These are phyloP conservation scores for Phymorhynchus buccinoides DNA, from an alignment of 1,140 invertebrate species.

Conservation along the genomic window DNA sequence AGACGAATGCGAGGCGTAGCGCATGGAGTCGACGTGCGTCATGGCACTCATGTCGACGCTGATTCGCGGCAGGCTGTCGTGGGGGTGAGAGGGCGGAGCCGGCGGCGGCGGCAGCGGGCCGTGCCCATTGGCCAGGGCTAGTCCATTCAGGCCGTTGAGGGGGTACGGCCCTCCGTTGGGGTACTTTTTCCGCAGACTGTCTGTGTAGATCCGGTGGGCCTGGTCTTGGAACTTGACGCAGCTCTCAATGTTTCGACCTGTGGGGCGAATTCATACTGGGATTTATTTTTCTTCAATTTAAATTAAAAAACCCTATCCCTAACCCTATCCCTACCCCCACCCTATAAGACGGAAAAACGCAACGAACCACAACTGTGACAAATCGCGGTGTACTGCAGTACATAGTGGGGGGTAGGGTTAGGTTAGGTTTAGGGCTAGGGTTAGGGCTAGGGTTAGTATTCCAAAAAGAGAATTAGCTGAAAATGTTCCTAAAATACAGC, in stretches of 20 bases:
- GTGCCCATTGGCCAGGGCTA: constrained; percentile 57
- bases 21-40: constrained; percentile 45
- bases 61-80: constrained; percentile 57
- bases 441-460: too few species aligned
- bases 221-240: constrained; percentile 68
- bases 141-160: constrained; percentile 58
- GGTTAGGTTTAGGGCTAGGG: too few species aligned
- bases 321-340: too few species aligned
- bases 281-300: too few species aligned
- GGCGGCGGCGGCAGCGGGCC: constrained; percentile 51
- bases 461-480: too few species aligned
- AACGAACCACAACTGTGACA: too few species aligned
- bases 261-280: constrained; percentile 11
- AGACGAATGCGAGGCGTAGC: background rate
- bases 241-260: constrained; percentile 60
- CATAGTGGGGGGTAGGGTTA: too few species aligned
- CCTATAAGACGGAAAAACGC: too few species aligned
- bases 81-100: too few species aligned
- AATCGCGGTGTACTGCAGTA: too few species aligned
- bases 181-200: constrained; percentile 64
- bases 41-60: constrained; percentile 69
- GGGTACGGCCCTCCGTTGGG: constrained; percentile 55
- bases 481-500: too few species aligned
- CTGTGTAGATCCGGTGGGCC: constrained; percentile 64
- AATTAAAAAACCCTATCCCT: too few species aligned